A percentile compares a stretch with the other conserved stretches of the same genome.
These are phyloP conservation scores for Synergus gifuensis DNA, from an alignment of 2,888 invertebrate species.

Conservation along the genomic window DNA sequence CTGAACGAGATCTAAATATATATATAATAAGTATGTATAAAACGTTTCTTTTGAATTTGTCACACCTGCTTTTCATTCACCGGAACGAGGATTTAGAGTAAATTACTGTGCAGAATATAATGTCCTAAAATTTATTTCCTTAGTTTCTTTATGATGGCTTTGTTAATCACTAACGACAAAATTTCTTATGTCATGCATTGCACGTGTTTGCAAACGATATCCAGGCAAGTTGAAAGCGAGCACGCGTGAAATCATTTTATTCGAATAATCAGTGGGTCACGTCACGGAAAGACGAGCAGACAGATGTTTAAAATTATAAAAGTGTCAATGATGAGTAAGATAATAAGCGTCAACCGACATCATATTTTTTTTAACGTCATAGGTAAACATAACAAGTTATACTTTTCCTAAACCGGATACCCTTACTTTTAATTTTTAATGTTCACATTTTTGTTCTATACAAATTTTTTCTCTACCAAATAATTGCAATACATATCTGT, in stretches of 20 bases:
- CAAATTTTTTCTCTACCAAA: neutral
- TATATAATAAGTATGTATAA: too few species aligned
- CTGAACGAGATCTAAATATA: too few species aligned
- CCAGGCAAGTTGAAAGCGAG: neutral
- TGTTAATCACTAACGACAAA: neutral
- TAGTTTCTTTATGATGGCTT: neutral
- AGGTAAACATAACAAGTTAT: too few species aligned
- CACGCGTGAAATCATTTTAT: slow-evolving; percentile 22
- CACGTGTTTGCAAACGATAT: slow-evolving; percentile 19
- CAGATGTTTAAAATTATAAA: slow-evolving; percentile 1
- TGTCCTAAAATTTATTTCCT: neutral
- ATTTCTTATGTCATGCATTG: neutral
- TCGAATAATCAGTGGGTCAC: slow-evolving; percentile 42
- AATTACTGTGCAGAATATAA: slow-evolving; percentile 1
- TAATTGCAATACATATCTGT: neutral
- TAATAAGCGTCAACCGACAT: slow-evolving; percentile 52
- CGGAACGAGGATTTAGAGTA: neutral
- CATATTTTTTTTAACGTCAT: neutral
- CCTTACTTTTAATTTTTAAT: neutral
- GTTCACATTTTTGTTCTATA: too few species aligned
- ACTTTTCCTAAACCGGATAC: too few species aligned
- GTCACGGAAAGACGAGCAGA: slow-evolving; percentile 47
- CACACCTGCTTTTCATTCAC: slow-evolving; percentile 5
- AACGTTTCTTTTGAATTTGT: neutral
- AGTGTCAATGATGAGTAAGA: slow-evolving; percentile 51